Percentiles rank a stretch among this genome's conserved stretches.
phyloP scores from a whole-genome alignment of 2,888 invertebrate species.

The Syrphus vitripennis region DNA sequence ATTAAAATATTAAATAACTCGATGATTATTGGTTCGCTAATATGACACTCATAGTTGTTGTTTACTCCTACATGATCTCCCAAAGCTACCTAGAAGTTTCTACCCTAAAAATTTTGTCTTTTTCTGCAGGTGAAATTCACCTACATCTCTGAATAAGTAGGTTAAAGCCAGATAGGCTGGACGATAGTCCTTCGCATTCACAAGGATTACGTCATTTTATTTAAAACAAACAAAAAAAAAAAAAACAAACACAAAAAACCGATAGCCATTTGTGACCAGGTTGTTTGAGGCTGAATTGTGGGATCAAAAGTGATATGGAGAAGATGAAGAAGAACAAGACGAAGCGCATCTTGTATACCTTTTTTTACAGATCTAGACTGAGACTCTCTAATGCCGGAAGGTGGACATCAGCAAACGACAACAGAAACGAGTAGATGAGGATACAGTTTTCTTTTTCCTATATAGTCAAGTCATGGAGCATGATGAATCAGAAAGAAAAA shows the following conservation, averaged over 20 bases:
- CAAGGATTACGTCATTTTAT: constrained; percentile 51
- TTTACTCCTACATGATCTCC: too few species aligned
- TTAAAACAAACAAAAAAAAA: neutral
- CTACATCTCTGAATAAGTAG: constrained; percentile 32
- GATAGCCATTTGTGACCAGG: constrained; percentile 8
- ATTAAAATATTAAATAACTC: too few species aligned
- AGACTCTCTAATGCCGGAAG: constrained; percentile 45
- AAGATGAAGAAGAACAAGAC: neutral
- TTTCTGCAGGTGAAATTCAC: constrained; percentile 6
- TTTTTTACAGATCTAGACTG: constrained; percentile 24
- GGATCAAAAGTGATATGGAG: neutral
- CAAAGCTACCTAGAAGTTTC: neutral
- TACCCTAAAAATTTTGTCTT: too few species aligned
- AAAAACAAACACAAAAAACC: too few species aligned
- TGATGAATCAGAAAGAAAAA: neutral
- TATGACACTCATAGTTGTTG: too few species aligned
- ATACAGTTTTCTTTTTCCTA: neutral
- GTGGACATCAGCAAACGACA: neutral
- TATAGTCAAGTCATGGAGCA: neutral
- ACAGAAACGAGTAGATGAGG: neutral
- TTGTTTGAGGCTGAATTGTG: neutral
- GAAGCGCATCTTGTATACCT: neutral
- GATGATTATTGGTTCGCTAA: too few species aligned
- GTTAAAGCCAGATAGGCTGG: constrained; percentile 40
- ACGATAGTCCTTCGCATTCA: constrained; percentile 52